Evolutionary conservation across 2,113 vertebrate species (phyloP).

Genomic region (Tympanuchus pallidicinctus): DNA sequence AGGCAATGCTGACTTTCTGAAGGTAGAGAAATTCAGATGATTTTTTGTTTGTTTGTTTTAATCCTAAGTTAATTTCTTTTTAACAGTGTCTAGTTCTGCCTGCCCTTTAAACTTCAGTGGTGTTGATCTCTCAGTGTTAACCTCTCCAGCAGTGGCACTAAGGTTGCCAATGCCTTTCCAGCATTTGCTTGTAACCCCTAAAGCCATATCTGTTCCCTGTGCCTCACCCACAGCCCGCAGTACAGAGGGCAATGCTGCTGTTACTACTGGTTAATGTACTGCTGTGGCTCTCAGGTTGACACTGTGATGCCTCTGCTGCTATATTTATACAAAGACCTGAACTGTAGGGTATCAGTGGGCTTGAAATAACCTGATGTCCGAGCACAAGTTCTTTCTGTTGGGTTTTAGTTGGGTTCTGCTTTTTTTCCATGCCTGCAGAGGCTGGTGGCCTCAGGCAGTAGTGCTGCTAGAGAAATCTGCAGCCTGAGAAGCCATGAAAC

Average conservation of each 20-base stretch:
- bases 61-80: neutral
- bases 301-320: conserved; percentile 53
- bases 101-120: neutral
- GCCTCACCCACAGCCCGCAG: conserved; percentile 2
- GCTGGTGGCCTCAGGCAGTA: neutral
- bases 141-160: neutral
- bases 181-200: conserved; percentile 39
- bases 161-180: neutral
- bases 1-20: neutral
- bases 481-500: neutral
- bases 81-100: neutral
- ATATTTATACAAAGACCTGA: conserved; percentile 32
- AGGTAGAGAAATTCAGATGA: neutral
- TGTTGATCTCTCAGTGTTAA: neutral
- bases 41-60: neutral
- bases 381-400: neutral
- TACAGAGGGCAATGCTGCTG: neutral
- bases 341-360: neutral
- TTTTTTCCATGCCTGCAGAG: neutral
- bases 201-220: conserved; percentile 69
- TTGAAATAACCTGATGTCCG: neutral
- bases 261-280: neutral
- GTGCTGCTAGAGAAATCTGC: neutral
- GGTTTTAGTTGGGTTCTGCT: conserved; percentile 14
- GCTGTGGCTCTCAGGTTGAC: neutral